A percentile compares a stretch with the other conserved stretches of the same genome.
Conservation (phyloP, 2,888 invertebrate genomes). For the Cylindroiulus punctatus region DNA sequence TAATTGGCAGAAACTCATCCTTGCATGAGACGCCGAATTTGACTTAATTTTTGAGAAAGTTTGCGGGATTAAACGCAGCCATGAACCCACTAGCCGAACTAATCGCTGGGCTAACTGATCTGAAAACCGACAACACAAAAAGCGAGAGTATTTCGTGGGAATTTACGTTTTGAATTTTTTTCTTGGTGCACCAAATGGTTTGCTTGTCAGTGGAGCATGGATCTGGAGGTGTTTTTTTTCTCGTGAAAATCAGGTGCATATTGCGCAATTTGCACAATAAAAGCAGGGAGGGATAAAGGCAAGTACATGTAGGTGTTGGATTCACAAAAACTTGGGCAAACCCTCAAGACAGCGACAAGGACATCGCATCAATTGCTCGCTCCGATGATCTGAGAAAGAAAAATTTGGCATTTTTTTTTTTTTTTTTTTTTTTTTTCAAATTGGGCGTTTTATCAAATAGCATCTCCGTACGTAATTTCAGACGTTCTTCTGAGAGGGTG, state of each 20-base stretch:
- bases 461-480: conserved; percentile 30
- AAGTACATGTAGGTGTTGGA: neutral
- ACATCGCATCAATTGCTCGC: conserved; percentile 14
- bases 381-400: conserved; percentile 20
- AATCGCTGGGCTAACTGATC: conserved; percentile 12
- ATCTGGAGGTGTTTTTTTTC: neutral
- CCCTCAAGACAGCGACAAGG: conserved; percentile 19
- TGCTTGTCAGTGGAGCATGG: neutral
- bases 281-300: neutral
- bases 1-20: neutral
- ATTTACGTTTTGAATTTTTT: conserved; percentile 10
- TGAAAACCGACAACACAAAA: neutral
- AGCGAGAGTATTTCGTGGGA: neutral
- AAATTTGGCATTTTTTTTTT: neutral
- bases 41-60: neutral
- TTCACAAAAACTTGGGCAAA: conserved; percentile 17
- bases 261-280: neutral
- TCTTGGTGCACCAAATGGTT: neutral
- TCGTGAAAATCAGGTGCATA: neutral
- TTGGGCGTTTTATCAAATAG: conserved; percentile 3
- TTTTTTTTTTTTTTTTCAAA: neutral
- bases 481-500: neutral
- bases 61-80: neutral
- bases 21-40: neutral
- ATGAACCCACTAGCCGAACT: neutral